A percentile compares a stretch with the other conserved stretches of the same genome.
Conservation (phyloP, 2,888 invertebrate genomes). For the Empis livida region DNA sequence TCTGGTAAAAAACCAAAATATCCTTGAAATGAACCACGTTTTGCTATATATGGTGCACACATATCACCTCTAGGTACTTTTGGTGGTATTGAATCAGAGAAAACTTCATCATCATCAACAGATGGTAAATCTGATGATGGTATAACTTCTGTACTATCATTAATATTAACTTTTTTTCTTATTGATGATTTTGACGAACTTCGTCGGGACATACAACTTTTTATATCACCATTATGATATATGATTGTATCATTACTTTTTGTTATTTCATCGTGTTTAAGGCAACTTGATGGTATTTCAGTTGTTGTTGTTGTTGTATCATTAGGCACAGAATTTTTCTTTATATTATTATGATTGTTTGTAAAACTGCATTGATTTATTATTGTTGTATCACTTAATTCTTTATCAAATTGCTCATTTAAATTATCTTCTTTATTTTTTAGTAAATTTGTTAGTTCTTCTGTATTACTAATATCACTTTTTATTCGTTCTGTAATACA, state of each 20-base stretch:
- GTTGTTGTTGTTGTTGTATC: neutral
- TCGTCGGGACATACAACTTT: slow-evolving; percentile 32
- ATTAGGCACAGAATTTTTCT: slow-evolving; percentile 3
- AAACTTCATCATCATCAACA: slow-evolving; percentile 49
- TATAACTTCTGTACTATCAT: slow-evolving; percentile 31
- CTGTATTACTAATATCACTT: slow-evolving; percentile 9
- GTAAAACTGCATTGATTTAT: no score
- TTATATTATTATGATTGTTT: no score
- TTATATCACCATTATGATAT: slow-evolving; percentile 12
- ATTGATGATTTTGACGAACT: slow-evolving; percentile 31
- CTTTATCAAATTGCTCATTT: no score
- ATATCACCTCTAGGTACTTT: slow-evolving; percentile 37
- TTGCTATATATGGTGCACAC: slow-evolving; percentile 38
- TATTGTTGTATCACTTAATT: no score
- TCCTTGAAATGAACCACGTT: slow-evolving; percentile 21
- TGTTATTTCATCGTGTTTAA: slow-evolving; percentile 1
- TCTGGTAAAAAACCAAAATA: slow-evolving; percentile 30
- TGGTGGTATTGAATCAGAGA: slow-evolving; percentile 39
- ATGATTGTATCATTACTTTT: slow-evolving; percentile 2
- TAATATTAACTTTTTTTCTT: slow-evolving; percentile 35
- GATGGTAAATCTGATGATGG: slow-evolving; percentile 25
- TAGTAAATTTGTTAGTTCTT: no score
- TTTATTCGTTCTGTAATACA: slow-evolving; percentile 1
- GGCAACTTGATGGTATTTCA: neutral
- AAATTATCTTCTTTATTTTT: no score